Evolutionary conservation across 1,140 invertebrate species (phyloP), one percentile per base, ranked within the genome.

Genomic region (Papilio aristodemus): DNA sequence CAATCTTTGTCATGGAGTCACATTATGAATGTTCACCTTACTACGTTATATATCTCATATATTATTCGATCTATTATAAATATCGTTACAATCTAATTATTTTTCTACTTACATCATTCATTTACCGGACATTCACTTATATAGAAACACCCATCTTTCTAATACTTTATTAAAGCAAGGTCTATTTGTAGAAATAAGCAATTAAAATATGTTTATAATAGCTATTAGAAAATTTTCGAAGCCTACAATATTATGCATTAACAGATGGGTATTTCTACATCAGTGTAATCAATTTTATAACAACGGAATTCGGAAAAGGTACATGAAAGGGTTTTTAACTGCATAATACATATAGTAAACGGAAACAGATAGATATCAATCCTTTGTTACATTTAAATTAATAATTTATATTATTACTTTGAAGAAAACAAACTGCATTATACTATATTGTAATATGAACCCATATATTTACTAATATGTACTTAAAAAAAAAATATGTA

Each of bases 1-100:
- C 27, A 17, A 64, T 25, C 57, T 72, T 54, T 76, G 76, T 80
- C 74, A 78, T 79, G 76, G 80, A 76, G 66, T 66, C 68, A 39
- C 67, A 66, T 66, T 54, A 66, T 63, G 67, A 69, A 66, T 50
- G 14, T 66, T 66, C 41, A 66, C 41, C 27, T 66, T 43, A 36
- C 39, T 50, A 64, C 60, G 43, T 39, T 43, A 41, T 41, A 27
- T 22, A 19, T 64, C 22, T 43, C 58, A 58, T 67, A 64, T 14
- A 66, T 39, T 69, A 54, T 50, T 63, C 19, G n/a, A 63, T 22
- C 59, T 69, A 69, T 17, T 54, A 37, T 62, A 68, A 60, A 71
- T 67, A 67, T 59, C 67, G 37, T 71, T 63, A 63, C 10, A 22
- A 63, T 54, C 46, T 54, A 50, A 50, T 19, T 50, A 50, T 19